Percentiles rank a stretch among this genome's conserved stretches.
These are phyloP conservation scores for Pseudococcus jackbeardsleyi DNA, from an alignment of 2,888 invertebrate genomes.

Conservation along the genomic window DNA sequence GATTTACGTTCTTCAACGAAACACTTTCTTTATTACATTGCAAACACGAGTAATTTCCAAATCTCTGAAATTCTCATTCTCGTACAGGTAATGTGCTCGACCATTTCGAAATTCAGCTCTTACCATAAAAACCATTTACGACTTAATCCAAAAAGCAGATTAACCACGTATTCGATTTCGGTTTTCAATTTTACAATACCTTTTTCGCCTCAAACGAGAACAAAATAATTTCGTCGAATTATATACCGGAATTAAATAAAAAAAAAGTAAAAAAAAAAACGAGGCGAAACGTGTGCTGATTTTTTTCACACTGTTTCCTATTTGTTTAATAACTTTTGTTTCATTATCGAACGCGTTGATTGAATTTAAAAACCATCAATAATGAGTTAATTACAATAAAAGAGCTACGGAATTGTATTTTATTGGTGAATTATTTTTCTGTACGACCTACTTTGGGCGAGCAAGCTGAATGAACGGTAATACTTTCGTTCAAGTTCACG, in stretches of 20 bases:
- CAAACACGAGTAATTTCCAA: background rate
- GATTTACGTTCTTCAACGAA: background rate
- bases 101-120: background rate
- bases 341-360: conserved; percentile 6
- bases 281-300: background rate
- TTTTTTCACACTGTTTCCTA: background rate
- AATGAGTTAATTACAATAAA: conserved; percentile 26
- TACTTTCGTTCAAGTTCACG: conserved; percentile 38
- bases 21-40: background rate
- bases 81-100: background rate
- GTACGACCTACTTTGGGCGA: background rate
- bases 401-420: conserved; percentile 1
- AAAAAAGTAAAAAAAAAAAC: too few relatives aligned
- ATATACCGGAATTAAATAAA: background rate
- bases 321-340: conserved; percentile 37
- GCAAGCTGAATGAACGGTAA: conserved; percentile 7
- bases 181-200: background rate
- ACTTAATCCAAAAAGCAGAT: background rate
- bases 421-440: conserved; percentile 32
- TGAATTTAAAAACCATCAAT: conserved; percentile 19
- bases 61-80: background rate
- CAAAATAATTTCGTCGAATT: conserved; percentile 23
- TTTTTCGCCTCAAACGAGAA: background rate
- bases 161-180: background rate
- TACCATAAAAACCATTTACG: background rate